Conservation (phyloP, 2,113 vertebrate genomes). For the Campylomormyrus tamandua region DNA sequence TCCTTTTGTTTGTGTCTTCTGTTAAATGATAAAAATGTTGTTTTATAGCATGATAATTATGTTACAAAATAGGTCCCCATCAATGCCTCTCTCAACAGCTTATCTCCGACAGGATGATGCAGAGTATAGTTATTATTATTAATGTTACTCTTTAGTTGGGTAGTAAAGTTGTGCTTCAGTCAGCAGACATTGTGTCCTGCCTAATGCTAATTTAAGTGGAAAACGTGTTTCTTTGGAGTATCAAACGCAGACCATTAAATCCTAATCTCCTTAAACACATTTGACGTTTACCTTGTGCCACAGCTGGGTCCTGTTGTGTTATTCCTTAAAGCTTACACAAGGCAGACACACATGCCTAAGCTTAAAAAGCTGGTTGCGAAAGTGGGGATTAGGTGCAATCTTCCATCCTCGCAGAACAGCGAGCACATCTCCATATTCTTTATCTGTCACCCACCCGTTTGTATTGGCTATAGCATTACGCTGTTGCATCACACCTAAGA, state of each 20-base stretch:
- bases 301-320: neutral
- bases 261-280: constrained; percentile 5
- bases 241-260: neutral
- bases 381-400: neutral
- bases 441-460: neutral
- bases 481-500: neutral
- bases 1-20: neutral
- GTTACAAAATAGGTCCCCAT: neutral
- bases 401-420: neutral
- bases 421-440: neutral
- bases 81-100: neutral
- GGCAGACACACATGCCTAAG: neutral
- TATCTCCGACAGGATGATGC: neutral
- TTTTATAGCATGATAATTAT: neutral
- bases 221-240: constrained; percentile 18
- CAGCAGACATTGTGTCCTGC: constrained; percentile 15
- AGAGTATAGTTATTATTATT: neutral
- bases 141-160: constrained; percentile 21
- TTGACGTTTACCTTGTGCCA: constrained; percentile 8
- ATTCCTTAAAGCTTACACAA: neutral
- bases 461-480: neutral
- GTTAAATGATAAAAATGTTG: neutral
- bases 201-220: constrained; percentile 16
- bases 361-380: neutral
- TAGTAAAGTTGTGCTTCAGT: constrained; percentile 11